Evolutionary conservation across 2,113 vertebrate genomes (phyloP), one percentile per base, ranked within the genome.

Genomic region (Cynocephalus volans): DNA sequence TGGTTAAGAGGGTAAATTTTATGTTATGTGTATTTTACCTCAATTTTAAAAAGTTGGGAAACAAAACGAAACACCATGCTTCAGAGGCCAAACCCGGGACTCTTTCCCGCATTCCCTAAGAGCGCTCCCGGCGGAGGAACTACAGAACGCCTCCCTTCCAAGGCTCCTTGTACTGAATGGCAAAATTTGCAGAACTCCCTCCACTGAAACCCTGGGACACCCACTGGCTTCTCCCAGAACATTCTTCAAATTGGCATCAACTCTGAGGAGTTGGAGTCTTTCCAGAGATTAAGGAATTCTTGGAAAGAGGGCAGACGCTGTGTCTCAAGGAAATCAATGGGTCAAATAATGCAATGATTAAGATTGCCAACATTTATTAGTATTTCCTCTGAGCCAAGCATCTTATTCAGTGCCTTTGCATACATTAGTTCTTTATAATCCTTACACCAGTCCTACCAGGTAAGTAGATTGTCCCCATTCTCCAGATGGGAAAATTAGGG

Each of bases 251-350:
- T 70, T 88, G 82, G 60, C 48, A n/a, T 17, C n/a, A 72, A 87
- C 48, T 80, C 62, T 15, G 45, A 88, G 62, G 33, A 85, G 28
- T 76, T 41, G 28, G 65, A 26, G n/a, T 73, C 82, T 93, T 75
- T 85, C 41, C n/a, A 76, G 45, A 64, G 31, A 86, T 12, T 24
- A 26, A 56, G 60, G 21, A 65, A 81, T 95, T 96, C 77, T 84
- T 95, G 26, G 75, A 92, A 90, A 96, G 90, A 72, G 72, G 58
- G 33, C 65, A 85, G 72, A 72, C 65, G 2, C 11, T 73, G 3
- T 56, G 33, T 50, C 60, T 85, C 48, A 9, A 87, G 65, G 80
- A 75, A 95, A 79, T 69, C 36, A 1, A 50, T 56, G 33, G 45
- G 31, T 81, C 19, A 70, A 48, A 28, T 54, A 85, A 82, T 65